Evolutionary conservation across 1,140 invertebrate genomes (phyloP), one percentile per base, ranked within the genome.

Genomic region (Acromyrmex echinatior): DNA sequence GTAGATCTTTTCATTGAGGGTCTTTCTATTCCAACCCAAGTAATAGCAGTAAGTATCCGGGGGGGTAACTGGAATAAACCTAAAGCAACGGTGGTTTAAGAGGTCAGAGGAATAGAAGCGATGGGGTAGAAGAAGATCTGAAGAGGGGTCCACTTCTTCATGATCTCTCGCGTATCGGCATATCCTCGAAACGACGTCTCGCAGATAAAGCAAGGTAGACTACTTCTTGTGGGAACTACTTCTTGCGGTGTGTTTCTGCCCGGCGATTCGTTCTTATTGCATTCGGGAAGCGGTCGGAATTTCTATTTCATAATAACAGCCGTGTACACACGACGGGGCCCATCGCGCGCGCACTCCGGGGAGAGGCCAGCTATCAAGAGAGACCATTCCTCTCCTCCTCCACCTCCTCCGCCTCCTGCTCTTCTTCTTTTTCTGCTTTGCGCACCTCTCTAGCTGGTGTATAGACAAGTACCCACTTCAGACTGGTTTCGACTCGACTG

Each of bases 281-380:
- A 76, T 90, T 82, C 65, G 56, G 62, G 28, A 86, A 88, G 87
- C 73, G 89, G 56, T 84, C 79, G 81, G 88, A 91, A 91, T 92
- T 91, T 90, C 84, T 85, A 74, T 91, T 89, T 90, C 86, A 82
- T 91, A 89, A 89, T 89, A 87, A 90, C 68, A 87, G 77, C 78
- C 77, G 85, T 81, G 77, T 58, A 45, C 62, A 58, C 70, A 49
- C 51, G 49, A 62, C 74, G 56, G 66, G 28, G 28, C 28, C 28
- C 28, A 28, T 28, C 21, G 56, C 58, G 80, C 85, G 62, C 80
- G 92, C 35, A 28, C 35, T 78, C 7, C 49, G 31, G 12, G 14
- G 28, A 84, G 80, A 74, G 25, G 91, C 53, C 90, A 93, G 76
- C 76, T 93, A 16, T 84, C 21, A 28, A 93, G 49, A 80, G 65